Percentiles rank a stretch among this genome's conserved stretches.
phyloP scores from a whole-genome alignment of 2,797 vertebrate species.

The Myotis findleyi region DNA sequence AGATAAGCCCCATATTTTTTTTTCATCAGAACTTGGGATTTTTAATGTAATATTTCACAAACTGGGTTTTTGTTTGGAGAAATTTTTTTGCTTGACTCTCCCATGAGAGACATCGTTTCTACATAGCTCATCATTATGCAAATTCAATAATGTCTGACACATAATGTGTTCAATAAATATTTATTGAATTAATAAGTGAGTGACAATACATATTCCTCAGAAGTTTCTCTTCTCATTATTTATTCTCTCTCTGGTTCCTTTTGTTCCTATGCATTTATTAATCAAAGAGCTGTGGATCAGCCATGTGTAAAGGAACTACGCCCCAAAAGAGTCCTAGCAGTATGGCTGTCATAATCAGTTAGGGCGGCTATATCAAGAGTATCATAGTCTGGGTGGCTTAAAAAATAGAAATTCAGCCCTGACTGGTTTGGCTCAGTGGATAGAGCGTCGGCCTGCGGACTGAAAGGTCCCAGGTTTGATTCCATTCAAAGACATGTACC shows the following conservation, averaged over 20 bases:
- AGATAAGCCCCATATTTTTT: background rate
- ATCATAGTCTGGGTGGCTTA: background rate
- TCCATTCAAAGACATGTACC: too few relatives aligned
- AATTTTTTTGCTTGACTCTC: background rate
- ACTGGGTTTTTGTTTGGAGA: background rate
- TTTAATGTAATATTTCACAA: background rate
- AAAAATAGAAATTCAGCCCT: background rate
- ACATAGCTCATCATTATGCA: background rate
- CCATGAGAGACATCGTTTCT: background rate
- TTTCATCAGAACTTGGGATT: background rate
- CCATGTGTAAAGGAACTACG: background rate
- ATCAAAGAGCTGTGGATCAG: background rate
- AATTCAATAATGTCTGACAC: background rate
- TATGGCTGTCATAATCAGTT: background rate
- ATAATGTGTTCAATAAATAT: background rate
- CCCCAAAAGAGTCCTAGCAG: background rate
- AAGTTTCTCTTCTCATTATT: background rate
- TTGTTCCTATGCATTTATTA: background rate
- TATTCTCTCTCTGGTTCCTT: constrained; percentile 3
- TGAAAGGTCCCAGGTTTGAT: too few relatives aligned
- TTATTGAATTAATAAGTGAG: background rate
- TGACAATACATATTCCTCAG: background rate
- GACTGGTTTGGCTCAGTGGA: too few relatives aligned
- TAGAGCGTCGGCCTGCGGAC: too few relatives aligned
- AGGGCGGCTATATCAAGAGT: background rate